Percentiles rank a stretch among this genome's conserved stretches.
phyloP scores from a whole-genome alignment of 2,888 invertebrate genomes.

The Sesia bembeciformis region DNA sequence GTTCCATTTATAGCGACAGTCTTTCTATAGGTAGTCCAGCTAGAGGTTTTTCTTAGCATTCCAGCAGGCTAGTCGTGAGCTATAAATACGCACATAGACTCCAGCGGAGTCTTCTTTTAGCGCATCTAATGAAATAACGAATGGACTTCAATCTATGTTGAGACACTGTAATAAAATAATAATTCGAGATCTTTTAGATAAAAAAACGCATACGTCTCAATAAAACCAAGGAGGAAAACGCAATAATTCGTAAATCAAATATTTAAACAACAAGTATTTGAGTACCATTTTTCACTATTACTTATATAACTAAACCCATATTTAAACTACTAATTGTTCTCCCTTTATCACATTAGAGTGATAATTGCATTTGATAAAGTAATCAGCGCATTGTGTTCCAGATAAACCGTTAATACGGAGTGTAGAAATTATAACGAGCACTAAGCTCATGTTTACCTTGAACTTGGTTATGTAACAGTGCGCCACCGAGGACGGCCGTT shows the following conservation, averaged over 20 bases:
- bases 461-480: background rate
- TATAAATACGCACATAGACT: constrained; percentile 12
- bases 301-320: no score
- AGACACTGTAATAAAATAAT: no score
- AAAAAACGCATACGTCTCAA: no score
- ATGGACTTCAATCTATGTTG: no score
- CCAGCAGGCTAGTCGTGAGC: constrained; percentile 8
- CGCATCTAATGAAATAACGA: background rate
- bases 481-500: background rate
- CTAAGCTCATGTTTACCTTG: background rate
- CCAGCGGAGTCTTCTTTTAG: constrained; percentile 4
- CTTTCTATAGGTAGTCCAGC: background rate
- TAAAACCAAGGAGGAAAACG: no score
- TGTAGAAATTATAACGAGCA: background rate
- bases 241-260: no score
- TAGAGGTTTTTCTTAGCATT: constrained; percentile 14
- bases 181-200: no score
- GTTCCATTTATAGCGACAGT: background rate
- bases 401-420: background rate
- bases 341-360: background rate
- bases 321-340: no score
- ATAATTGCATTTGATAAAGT: background rate
- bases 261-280: no score
- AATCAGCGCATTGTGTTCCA: background rate
- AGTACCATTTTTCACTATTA: no score